These are phyloP conservation scores for Elanoides forficatus DNA, from an alignment of 2,113 vertebrate species.

Conservation along the genomic window DNA sequence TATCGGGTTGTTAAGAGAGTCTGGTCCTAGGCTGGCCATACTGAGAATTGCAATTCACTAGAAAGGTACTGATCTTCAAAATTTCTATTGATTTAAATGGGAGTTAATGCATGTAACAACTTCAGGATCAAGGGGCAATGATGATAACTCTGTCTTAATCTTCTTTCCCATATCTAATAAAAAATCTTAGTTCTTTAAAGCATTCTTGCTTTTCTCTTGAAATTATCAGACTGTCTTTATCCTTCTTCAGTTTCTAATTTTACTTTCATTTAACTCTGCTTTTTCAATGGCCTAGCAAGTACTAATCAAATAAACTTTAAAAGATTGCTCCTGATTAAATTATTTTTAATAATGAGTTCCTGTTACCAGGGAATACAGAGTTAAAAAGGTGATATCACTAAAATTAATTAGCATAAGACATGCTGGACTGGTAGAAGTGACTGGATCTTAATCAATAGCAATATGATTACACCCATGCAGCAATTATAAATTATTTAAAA, in stretches of 20 bases:
- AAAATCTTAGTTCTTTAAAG: not conserved
- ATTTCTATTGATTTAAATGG: not conserved
- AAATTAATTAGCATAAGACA: conserved; percentile 84
- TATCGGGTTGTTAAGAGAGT: not conserved
- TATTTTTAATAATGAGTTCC: conserved; percentile 78
- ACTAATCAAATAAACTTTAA: conserved; percentile 65
- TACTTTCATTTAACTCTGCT: conserved; percentile 24
- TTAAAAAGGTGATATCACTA: conserved; percentile 83
- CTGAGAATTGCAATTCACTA: not conserved
- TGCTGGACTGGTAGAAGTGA: conserved; percentile 83
- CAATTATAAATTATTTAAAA: conserved; percentile 98
- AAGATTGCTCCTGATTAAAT: conserved; percentile 73
- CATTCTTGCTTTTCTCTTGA: not conserved
- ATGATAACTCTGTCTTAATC: not conserved
- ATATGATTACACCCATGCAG: conserved; percentile 92
- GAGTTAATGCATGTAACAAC: conserved; percentile 2
- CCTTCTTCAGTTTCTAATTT: conserved; percentile 14
- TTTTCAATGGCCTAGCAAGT: conserved; percentile 25
- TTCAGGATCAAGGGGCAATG: not conserved
- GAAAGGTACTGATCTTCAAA: not conserved
- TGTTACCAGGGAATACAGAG: conserved; percentile 77
- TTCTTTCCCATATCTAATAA: not conserved
- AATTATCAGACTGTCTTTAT: not conserved
- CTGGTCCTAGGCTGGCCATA: not conserved
- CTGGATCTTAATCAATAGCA: conserved; percentile 93